Evolutionary conservation across 2,888 invertebrate species (phyloP).

Genomic region (Gisinianus flammeolus): DNA sequence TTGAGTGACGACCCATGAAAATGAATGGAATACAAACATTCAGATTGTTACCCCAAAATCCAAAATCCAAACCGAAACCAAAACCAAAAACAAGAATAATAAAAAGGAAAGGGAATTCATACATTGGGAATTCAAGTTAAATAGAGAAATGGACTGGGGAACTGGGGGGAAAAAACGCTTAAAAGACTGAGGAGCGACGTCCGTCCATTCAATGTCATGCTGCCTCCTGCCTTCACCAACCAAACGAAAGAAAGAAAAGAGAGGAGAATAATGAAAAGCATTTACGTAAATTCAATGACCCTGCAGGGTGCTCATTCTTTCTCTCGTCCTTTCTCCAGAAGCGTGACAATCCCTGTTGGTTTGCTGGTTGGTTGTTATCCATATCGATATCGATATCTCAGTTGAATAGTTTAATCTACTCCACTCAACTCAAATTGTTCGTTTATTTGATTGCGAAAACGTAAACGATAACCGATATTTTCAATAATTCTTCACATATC

Average conservation of each 20-base stretch:
- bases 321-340: too few species aligned
- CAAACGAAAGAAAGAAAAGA: conserved; percentile 18
- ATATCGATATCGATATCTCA: background rate
- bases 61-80: too few species aligned
- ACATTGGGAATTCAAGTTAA: conserved; percentile 9
- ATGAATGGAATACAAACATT: background rate
- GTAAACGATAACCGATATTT: too few species aligned
- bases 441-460: too few species aligned
- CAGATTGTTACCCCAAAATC: too few species aligned
- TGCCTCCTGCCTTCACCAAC: conserved; percentile 13
- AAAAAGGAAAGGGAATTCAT: background rate
- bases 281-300: conserved; percentile 13
- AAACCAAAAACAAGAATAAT: background rate
- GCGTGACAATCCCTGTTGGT: background rate
- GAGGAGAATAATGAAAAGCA: background rate
- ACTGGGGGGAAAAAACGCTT: conserved; percentile 13
- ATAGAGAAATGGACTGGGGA: background rate
- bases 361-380: background rate
- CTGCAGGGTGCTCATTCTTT: background rate
- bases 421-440: too few species aligned
- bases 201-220: too few species aligned
- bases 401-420: background rate
- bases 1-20: background rate
- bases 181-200: background rate
- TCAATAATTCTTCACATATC: too few species aligned